These are phyloP conservation scores for Gorsachius goisagi DNA, from an alignment of 2,113 vertebrate genomes.

Conservation along the genomic window DNA sequence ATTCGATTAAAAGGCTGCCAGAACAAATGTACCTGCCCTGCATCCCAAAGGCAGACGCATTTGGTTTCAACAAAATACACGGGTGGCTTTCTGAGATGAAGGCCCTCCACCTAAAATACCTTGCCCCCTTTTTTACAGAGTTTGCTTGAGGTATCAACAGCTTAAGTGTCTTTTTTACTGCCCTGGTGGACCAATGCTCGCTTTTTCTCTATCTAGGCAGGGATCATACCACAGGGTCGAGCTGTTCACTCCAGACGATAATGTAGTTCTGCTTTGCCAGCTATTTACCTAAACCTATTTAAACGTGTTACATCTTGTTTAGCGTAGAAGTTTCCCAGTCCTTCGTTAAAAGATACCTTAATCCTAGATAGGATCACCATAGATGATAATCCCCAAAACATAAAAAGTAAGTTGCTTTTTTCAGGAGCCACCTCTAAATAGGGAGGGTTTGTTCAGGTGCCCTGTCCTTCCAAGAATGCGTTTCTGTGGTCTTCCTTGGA, in stretches of 20 bases:
- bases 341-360: not conserved
- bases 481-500: not conserved
- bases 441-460: not conserved
- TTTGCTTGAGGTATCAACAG: not conserved
- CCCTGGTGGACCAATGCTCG: not conserved
- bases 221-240: not conserved
- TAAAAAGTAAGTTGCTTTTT: not conserved
- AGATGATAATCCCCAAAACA: not conserved
- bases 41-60: not conserved
- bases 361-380: not conserved
- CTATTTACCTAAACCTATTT: not conserved
- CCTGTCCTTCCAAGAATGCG: not conserved
- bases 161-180: not conserved
- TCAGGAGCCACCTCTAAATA: not conserved
- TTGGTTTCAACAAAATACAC: not conserved
- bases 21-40: not conserved
- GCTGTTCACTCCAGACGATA: not conserved
- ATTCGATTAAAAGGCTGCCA: slow-evolving; percentile 41
- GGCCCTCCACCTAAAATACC: not conserved
- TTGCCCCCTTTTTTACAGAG: not conserved
- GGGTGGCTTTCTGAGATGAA: not conserved
- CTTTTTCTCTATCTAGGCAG: not conserved
- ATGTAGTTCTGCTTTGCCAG: not conserved
- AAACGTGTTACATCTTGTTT: not conserved
- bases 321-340: not conserved